Evolutionary conservation across 1,140 invertebrate genomes (phyloP), one percentile per base, ranked within the genome.

Genomic region (Heliconius congener): DNA sequence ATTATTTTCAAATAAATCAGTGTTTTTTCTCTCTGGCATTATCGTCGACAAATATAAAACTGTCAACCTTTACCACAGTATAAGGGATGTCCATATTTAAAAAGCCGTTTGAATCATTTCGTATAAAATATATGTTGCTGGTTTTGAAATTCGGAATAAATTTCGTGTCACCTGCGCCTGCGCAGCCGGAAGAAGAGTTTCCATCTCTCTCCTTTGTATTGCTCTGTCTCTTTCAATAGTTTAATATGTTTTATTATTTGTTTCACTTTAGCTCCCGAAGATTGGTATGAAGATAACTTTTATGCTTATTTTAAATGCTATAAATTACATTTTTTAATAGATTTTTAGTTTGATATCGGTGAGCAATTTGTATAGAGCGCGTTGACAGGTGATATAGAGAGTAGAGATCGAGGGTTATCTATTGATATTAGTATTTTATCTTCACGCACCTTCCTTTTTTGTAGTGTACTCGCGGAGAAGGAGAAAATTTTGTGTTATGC

Each of bases 81-180:
- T 92, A 94, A 94, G 93, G 81, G 88, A 93, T 88, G 90, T 93
- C 88, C 90, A 90, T 92, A 93, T 94, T 94, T 92, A 94, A 94
- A 94, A 93, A 92, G 91, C 87, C 91, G 91, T 94, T 93, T 93
- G 90, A 90, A 90, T 91, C 87, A 88, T 91, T 87, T 87, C 91
- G 86, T 86, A 93, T 93, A 90, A 92, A 90, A 92, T 93, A 93
- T 91, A 87, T 66, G 60, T 91, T 86, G 88, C 88, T 88, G 92
- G 86, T 92, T 94, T 92, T 93, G 89, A 93, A 93, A 92, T 93
- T 92, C 88, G 86, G 92, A 94, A 94, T 94, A 94, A 94, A 94
- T 94, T 94, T 93, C 81, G 87, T 93, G 92, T 94, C 92, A 94
- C 92, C 92, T 94, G 92, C 92, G 88, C 86, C 84, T 73, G 86